Percentiles rank a stretch among this genome's conserved stretches.
Evolutionary conservation across 2,888 invertebrate genomes (phyloP).

Genomic region (Drymonia ruficornis): DNA sequence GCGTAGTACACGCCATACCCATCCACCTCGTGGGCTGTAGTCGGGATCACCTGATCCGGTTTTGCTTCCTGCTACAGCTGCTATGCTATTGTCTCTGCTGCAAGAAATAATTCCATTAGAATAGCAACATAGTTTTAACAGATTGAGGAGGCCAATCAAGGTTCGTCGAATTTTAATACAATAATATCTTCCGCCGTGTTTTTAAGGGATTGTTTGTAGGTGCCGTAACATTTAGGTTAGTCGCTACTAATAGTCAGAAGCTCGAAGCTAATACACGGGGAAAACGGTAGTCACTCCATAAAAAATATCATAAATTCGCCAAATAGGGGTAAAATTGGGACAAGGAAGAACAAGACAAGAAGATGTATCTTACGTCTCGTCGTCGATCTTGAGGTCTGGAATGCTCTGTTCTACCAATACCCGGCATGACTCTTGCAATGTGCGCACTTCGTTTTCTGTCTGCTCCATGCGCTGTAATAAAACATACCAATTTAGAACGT

Average conservation of each 20-base stretch:
- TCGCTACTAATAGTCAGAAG: too few relatives aligned
- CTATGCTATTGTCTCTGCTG: slow-evolving; percentile 57
- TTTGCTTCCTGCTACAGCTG: slow-evolving; percentile 69
- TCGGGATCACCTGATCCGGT: slow-evolving; percentile 85
- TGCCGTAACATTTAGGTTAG: too few relatives aligned
- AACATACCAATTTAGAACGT: slow-evolving; percentile 7
- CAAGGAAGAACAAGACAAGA: background rate
- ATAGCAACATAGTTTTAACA: slow-evolving; percentile 6
- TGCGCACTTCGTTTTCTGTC: slow-evolving; percentile 89
- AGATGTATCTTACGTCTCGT: slow-evolving; percentile 63
- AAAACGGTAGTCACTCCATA: background rate
- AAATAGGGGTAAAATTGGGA: background rate
- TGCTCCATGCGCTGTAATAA: slow-evolving; percentile 86
- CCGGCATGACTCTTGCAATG: slow-evolving; percentile 89
- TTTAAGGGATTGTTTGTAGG: too few relatives aligned
- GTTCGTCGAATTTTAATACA: too few relatives aligned
- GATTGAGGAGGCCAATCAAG: background rate
- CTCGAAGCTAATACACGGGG: too few relatives aligned
- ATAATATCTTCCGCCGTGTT: too few relatives aligned
- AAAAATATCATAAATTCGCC: background rate
- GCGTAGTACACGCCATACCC: slow-evolving; percentile 91
- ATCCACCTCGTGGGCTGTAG: slow-evolving; percentile 82
- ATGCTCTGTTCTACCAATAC: slow-evolving; percentile 79
- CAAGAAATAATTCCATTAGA: slow-evolving; percentile 11
- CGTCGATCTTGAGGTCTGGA: slow-evolving; percentile 74